Evolutionary conservation across 2,797 vertebrate genomes (phyloP).

Genomic region (Scolopax rusticola): DNA sequence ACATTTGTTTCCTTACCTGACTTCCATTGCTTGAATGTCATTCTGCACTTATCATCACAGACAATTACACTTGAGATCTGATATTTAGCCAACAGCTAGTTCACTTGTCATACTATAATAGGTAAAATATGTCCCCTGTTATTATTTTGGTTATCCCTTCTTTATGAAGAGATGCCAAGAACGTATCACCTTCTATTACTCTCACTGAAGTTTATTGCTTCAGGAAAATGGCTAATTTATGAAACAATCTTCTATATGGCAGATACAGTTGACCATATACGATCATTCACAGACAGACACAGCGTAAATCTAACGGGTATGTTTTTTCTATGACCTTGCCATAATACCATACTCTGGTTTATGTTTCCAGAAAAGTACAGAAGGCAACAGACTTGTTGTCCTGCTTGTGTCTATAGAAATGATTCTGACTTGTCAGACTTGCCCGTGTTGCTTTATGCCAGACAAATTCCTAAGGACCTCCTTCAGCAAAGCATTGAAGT

Average conservation of each 20-base stretch:
- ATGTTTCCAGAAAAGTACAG: conserved; percentile 53
- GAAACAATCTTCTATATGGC: conserved; percentile 11
- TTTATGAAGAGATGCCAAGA: conserved; percentile 56
- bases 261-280: conserved; percentile 44
- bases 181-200: conserved; percentile 27
- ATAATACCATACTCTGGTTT: conserved; percentile 43
- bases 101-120: conserved; percentile 31
- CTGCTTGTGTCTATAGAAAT: conserved; percentile 25
- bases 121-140: conserved; percentile 47
- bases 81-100: conserved; percentile 31
- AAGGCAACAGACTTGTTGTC: conserved; percentile 28
- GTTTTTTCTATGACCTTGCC: conserved; percentile 64
- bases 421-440: neutral
- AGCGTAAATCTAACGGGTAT: conserved; percentile 55
- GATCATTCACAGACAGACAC: conserved; percentile 54
- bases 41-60: conserved; percentile 12
- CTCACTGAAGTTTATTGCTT: conserved; percentile 52
- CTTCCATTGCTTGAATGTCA: neutral
- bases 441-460: conserved; percentile 1
- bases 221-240: conserved; percentile 54
- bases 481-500: neutral
- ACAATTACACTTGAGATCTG: conserved; percentile 3
- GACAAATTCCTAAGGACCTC: conserved; percentile 13
- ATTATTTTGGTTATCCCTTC: conserved; percentile 29
- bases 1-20: conserved; percentile 40